phyloP scores from a whole-genome alignment of 2,797 vertebrate genomes.

The Leontopithecus rosalia region DNA sequence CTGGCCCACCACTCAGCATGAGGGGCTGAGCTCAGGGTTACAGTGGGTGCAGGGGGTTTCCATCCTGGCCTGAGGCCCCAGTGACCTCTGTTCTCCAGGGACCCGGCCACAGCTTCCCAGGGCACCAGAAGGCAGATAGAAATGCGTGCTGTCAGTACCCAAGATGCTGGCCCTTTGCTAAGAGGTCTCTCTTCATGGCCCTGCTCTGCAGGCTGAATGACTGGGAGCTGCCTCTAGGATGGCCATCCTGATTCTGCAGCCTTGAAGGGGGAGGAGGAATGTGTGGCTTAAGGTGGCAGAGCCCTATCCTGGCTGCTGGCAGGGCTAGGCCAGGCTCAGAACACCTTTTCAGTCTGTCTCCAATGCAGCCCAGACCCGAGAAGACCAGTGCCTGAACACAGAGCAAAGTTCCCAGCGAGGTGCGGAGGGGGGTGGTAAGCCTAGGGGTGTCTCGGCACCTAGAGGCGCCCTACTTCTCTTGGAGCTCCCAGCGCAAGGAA shows the following conservation, averaged over 20 bases:
- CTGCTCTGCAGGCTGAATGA: neutral
- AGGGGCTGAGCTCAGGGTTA: neutral
- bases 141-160: constrained; percentile 20
- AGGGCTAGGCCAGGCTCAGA: constrained; percentile 4
- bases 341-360: constrained; percentile 27
- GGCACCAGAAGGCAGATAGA: neutral
- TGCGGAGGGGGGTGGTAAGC: neutral
- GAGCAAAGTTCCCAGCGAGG: constrained; percentile 58
- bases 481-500: constrained; percentile 29
- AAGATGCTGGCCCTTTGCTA: neutral
- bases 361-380: neutral
- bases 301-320: neutral
- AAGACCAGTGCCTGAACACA: neutral
- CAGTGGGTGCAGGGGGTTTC: neutral
- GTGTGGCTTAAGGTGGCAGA: neutral
- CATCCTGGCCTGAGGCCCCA: neutral
- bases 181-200: neutral
- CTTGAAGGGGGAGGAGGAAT: neutral
- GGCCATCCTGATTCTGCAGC: constrained; percentile 50
- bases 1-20: neutral
- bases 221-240: constrained; percentile 3
- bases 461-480: constrained; percentile 4
- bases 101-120: neutral
- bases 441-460: constrained; percentile 35
- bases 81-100: neutral